Conservation (phyloP, 1,140 invertebrate species). For the Paralvinella palmiformis region DNA sequence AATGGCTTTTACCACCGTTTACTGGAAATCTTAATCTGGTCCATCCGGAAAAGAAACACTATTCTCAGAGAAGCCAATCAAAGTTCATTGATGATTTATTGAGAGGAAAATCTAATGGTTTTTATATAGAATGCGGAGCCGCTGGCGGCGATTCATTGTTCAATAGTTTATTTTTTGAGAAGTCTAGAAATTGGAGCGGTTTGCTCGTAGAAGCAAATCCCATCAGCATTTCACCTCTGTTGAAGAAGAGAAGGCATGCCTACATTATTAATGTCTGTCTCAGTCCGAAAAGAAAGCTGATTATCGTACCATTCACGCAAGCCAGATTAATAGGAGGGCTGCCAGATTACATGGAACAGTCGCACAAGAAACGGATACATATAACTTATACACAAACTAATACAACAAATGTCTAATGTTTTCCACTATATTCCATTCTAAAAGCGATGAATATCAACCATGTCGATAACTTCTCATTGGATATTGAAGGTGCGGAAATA, state of each 20-base stretch:
- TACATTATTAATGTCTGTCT: conserved; percentile 1
- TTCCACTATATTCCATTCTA: conserved; percentile 12
- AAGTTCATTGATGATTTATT: conserved; percentile 11
- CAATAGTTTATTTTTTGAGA: conserved; percentile 65
- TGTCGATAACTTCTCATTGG: conserved; percentile 28
- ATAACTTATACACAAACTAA: neutral
- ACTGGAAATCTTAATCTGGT: neutral
- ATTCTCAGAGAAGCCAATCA: conserved; percentile 7
- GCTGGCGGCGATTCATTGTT: conserved; percentile 58
- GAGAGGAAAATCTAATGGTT: conserved; percentile 31
- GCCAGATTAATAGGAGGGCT: neutral
- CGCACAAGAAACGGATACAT: neutral
- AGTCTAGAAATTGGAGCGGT: conserved; percentile 66
- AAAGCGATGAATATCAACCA: conserved; percentile 3
- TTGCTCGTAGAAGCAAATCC: conserved; percentile 70
- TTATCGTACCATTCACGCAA: neutral
- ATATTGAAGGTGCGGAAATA: conserved; percentile 39
- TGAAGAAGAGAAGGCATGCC: conserved; percentile 30
- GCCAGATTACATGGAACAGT: neutral
- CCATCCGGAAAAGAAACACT: neutral
- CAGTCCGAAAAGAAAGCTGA: neutral
- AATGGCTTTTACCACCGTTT: too few relatives aligned
- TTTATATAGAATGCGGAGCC: conserved; percentile 60
- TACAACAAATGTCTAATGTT: conserved; percentile 7
- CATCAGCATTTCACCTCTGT: conserved; percentile 47